Conservation (phyloP, 2,113 vertebrate species). For the Pagrus major region DNA sequence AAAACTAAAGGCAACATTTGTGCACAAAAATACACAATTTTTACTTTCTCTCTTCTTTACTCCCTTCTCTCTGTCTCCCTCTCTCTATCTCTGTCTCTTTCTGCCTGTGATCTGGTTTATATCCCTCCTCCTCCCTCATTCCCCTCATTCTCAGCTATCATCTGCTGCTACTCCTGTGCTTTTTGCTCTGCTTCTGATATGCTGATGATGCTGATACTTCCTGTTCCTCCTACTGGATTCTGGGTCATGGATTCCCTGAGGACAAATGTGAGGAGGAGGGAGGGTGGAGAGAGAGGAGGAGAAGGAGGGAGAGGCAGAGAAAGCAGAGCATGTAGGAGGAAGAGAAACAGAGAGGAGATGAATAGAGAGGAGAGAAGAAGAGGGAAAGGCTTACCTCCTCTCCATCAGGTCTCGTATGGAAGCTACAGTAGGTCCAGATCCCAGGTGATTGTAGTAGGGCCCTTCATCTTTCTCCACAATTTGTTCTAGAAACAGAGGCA, state of each 20-base stretch:
- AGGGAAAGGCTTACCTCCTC: constrained; percentile 77
- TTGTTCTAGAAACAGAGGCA: constrained; percentile 86
- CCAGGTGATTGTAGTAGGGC: constrained; percentile 98
- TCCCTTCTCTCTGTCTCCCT: not conserved
- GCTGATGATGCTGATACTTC: constrained; percentile 77
- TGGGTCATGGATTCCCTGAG: constrained; percentile 82
- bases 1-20: not conserved
- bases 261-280: constrained; percentile 68
- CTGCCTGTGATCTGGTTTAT: constrained; percentile 22
- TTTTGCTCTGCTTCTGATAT: constrained; percentile 57
- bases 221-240: constrained; percentile 78
- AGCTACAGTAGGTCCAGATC: constrained; percentile 93
- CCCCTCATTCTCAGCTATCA: constrained; percentile 48
- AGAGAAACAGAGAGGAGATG: not conserved
- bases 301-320: not conserved
- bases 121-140: constrained; percentile 28
- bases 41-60: not conserved
- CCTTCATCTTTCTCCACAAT: constrained; percentile 98
- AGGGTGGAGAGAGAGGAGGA: constrained; percentile 6
- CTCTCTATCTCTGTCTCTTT: not conserved
- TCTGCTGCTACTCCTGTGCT: constrained; percentile 31
- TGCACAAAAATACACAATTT: not conserved
- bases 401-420: constrained; percentile 97
- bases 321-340: constrained; percentile 19
- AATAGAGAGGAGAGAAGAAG: not conserved